Conservation (phyloP, 2,888 invertebrate genomes). For the Drosophila pegasa region DNA sequence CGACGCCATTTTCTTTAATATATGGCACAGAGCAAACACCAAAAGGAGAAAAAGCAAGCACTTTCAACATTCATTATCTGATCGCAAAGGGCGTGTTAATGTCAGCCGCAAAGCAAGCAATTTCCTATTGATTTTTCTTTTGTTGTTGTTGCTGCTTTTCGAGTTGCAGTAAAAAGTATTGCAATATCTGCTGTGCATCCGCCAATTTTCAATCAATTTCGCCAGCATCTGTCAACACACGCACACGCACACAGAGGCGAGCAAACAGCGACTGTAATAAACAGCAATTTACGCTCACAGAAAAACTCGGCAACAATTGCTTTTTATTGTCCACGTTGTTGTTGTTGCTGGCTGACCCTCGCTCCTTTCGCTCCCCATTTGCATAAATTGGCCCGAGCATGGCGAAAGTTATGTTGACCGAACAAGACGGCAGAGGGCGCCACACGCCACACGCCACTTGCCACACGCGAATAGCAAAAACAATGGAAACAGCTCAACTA, state of each 20-base stretch:
- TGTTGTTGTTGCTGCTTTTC: no score
- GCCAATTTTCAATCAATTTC: constrained; percentile 48
- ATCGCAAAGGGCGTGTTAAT: constrained; percentile 15
- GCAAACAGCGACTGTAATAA: constrained; percentile 13
- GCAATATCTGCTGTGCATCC: constrained; percentile 8
- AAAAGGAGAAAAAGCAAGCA: neutral
- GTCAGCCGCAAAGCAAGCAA: constrained; percentile 31
- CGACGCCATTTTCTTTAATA: neutral
- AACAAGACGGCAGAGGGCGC: neutral
- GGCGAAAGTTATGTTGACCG: constrained; percentile 11
- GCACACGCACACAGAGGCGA: constrained; percentile 6
- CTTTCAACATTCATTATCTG: neutral
- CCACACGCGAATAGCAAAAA: no score
- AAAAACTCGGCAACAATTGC: constrained; percentile 38
- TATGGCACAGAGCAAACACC: neutral
- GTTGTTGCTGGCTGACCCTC: constrained; percentile 8
- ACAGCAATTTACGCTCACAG: constrained; percentile 11
- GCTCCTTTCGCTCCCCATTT: constrained; percentile 38
- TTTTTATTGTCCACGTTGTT: constrained; percentile 16
- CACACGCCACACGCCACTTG: no score
- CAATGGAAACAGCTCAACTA: neutral
- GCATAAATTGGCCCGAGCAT: constrained; percentile 48
- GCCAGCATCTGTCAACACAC: constrained; percentile 36
- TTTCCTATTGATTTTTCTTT: constrained; percentile 3
- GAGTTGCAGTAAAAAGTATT: constrained; percentile 23